Percentiles rank a stretch among this genome's conserved stretches.
These are phyloP conservation scores for Alosa alosa DNA, from an alignment of 2,113 vertebrate species.

Conservation along the genomic window DNA sequence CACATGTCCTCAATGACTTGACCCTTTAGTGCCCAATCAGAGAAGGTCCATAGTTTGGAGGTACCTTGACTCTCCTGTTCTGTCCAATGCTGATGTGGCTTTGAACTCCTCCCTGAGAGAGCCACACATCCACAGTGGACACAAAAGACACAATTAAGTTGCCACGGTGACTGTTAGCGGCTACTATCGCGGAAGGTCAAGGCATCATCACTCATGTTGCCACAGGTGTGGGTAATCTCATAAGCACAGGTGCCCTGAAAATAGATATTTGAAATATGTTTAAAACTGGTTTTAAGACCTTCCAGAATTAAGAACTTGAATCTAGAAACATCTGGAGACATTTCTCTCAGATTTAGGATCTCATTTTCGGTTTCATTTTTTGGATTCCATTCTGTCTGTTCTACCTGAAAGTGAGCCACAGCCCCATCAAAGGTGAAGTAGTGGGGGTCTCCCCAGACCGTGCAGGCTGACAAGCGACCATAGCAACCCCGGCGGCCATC, in stretches of 20 bases:
- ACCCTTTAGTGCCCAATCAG: background rate
- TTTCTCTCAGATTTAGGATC: background rate
- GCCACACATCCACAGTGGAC: slow-evolving; percentile 61
- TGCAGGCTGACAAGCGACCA: slow-evolving; percentile 49
- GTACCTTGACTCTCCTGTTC: slow-evolving; percentile 57
- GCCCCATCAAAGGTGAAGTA: slow-evolving; percentile 75
- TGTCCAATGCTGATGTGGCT: slow-evolving; percentile 54
- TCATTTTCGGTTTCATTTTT: too few species aligned
- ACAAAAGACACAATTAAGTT: slow-evolving; percentile 64
- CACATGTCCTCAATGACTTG: background rate
- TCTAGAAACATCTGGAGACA: too few species aligned
- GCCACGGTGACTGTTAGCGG: slow-evolving; percentile 60
- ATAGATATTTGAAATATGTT: background rate
- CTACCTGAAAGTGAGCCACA: slow-evolving; percentile 56
- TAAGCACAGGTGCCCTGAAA: slow-evolving; percentile 77
- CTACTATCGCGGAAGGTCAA: slow-evolving; percentile 55
- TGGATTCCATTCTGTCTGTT: too few species aligned
- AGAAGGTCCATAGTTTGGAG: background rate
- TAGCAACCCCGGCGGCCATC: slow-evolving; percentile 54
- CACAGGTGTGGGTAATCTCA: slow-evolving; percentile 57
- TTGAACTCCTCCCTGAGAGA: slow-evolving; percentile 36
- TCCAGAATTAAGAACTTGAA: background rate
- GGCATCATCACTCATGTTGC: slow-evolving; percentile 8
- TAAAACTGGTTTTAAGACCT: too few species aligned
- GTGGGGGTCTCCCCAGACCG: slow-evolving; percentile 70